Base-by-base conservation (phyloP, 2,113 vertebrate species). In the Corythoichthys haematopterus region DNA sequence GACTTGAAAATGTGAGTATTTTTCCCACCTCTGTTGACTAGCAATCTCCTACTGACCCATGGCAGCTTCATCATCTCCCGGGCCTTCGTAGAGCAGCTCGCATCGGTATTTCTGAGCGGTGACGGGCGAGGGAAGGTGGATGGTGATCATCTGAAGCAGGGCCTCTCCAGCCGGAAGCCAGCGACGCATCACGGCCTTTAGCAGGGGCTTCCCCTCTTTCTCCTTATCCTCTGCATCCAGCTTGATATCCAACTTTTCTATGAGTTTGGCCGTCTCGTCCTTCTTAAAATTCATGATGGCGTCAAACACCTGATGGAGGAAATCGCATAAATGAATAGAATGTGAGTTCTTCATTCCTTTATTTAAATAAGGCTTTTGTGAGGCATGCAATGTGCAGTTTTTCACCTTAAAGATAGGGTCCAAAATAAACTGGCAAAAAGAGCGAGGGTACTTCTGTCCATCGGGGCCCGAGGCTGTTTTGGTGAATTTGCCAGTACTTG, bases 61-160 rank as follows among this genome's bases (percentile, higher is more conserved):
- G 85, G 96, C 96, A 6, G 93, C 96, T 77, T 98, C 96, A 0
- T 98, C 96, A 0, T 98, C 96, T 0, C 93, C 93, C 0, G 96
- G 96, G 36, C 96, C 96, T 85, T 98, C 96, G 0, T 98, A 98
- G 11, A 98, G 92, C 76, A 98, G 93, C 86, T 98, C 97, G 40
- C 96, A 97, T 80, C 96, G 94, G 81, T 98, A 98, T 56, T 88
- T 95, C 93, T 98, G 96, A 13, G 96, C 94, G 0, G 96, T 98
- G 75, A 98, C 96, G 0, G 95, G 97, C 1, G 97, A 98, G 6
- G 96, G 96, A 80, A 98, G 89, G 79, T 98, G 96, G 81, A 98
- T 98, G 78, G 97, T 96, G 88, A 98, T 98, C 97, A 98, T 98
- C 87, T 98, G 97, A 47, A 98, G 92, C 81, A 98, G 83, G 0